Evolutionary conservation across 2,113 vertebrate species (phyloP), one percentile per base, ranked within the genome.

Genomic region (Alligator mississippiensis): DNA sequence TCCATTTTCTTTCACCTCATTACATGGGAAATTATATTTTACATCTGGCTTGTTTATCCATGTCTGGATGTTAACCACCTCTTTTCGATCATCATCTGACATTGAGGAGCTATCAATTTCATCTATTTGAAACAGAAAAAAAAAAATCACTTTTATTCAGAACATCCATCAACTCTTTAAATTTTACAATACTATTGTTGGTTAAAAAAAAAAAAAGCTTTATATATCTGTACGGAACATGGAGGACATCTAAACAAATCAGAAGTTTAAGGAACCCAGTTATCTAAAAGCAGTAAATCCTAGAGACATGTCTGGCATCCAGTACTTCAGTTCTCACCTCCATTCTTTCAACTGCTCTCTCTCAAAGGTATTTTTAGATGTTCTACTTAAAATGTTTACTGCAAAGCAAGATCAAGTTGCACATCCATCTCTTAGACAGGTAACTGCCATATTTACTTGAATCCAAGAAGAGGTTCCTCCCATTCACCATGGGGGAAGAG

Each of bases 71-170:
- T 99, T 99, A 90, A 99, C 99, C 0, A 99, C 97, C 94, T 99
- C 99, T 97, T 99, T 99, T 96, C 99, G 98, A 97, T 99, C 99
- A 89, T 99, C 99, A 4, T 99, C 99, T 0, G 99, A 99, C 98
- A 99, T 99, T 18, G 99, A 99, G 6, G 99, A 99, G 93, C 98
- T 99, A 97, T 99, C 99, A 63, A 99, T 99, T 98, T 99, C 99
- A 98, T 99, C 99, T 99, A 72, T 63, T 90, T 90, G 63, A 89
- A 95, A 95, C 21, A 96, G 87, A 96, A 89, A 2, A 54, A 2
- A 54, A 22, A 28, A 61, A 82, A 64, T 25, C 2, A 90, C 86
- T 95, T 66, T 77, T 34, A 89, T 72, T 27, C 10, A 87, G 2
- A 63, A 30, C 3, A 72, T 60, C 59, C 87, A 9, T n/a, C 27